Percentiles rank a stretch among this genome's conserved stretches.
These are phyloP conservation scores for Andrena chrysosceles DNA, from an alignment of 2,888 invertebrate genomes.

Conservation along the genomic window DNA sequence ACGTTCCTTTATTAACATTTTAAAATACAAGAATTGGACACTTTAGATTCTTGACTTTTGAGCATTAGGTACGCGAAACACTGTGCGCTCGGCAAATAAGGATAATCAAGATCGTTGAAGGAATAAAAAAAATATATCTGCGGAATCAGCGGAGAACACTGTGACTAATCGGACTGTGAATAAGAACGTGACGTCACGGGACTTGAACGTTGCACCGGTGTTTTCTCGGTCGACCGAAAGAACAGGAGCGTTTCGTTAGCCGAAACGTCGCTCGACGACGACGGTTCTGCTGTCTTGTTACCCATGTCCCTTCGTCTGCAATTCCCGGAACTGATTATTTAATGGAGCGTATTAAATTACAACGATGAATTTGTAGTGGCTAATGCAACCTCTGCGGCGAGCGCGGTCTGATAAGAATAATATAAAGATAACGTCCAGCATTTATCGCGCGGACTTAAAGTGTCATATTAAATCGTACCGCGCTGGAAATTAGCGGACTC, in stretches of 20 bases:
- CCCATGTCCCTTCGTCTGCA: neutral
- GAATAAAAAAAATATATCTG: conserved; percentile 19
- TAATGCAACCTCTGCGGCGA: conserved; percentile 9
- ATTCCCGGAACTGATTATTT: neutral
- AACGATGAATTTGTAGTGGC: conserved; percentile 20
- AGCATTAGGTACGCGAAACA: no score
- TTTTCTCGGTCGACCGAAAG: neutral
- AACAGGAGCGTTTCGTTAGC: neutral
- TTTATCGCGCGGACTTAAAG: conserved; percentile 32
- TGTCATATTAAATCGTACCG: conserved; percentile 49
- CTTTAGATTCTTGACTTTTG: no score
- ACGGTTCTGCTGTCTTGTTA: neutral
- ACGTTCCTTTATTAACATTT: no score
- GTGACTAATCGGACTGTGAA: conserved; percentile 27
- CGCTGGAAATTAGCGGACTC: conserved; percentile 27
- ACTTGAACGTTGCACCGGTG: neutral
- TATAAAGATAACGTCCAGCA: conserved; percentile 41
- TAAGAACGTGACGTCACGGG: conserved; percentile 26
- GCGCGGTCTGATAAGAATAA: conserved; percentile 27
- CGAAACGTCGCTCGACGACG: conserved; percentile 9
- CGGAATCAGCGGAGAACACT: conserved; percentile 14
- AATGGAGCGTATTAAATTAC: conserved; percentile 25
- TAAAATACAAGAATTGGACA: no score
- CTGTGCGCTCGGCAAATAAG: conserved; percentile 30
- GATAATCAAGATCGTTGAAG: conserved; percentile 37